Conservation (phyloP, 2,888 invertebrate genomes). For the Crematogaster levior region DNA sequence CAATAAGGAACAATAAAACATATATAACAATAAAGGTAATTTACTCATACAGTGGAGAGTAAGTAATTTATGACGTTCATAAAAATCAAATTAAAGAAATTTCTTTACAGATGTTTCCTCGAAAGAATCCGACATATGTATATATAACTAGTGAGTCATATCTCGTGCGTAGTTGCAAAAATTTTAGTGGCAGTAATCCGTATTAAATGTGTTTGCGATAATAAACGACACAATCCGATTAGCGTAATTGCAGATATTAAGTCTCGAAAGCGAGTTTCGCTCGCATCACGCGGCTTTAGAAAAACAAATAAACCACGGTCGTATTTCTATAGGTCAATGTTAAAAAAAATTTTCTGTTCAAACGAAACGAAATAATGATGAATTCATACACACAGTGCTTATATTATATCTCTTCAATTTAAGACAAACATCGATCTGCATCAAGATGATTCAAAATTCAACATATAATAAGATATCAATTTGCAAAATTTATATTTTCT, state of each 20-base stretch:
- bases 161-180: neutral
- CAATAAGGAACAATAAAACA: neutral
- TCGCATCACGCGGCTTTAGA: neutral
- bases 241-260: neutral
- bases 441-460: slow-evolving; percentile 17
- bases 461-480: neutral
- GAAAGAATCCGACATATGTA: neutral
- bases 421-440: neutral
- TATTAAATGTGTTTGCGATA: neutral
- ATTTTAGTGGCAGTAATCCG: neutral
- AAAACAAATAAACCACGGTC: neutral
- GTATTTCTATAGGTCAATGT: neutral
- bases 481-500: neutral
- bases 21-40: neutral
- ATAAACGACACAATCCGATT: neutral
- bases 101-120: neutral
- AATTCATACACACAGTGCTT: neutral
- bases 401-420: neutral
- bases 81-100: neutral
- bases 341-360: neutral
- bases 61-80: neutral
- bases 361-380: neutral
- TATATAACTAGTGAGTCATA: neutral
- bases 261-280: slow-evolving; percentile 7
- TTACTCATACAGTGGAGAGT: neutral